Evolutionary conservation across 2,888 invertebrate genomes (phyloP).

Genomic region (Empis livida): DNA sequence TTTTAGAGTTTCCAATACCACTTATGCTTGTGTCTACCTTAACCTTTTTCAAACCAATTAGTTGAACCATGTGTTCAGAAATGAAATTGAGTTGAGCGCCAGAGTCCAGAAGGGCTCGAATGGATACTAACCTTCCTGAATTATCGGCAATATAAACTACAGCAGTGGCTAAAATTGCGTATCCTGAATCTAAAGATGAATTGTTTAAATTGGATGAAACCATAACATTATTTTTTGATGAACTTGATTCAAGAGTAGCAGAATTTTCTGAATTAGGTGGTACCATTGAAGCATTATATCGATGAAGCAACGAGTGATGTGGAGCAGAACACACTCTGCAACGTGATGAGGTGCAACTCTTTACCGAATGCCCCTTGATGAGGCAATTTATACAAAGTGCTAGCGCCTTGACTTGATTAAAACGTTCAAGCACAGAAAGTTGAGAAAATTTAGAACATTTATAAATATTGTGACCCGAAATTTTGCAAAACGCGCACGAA

Average conservation of each 20-base stretch:
- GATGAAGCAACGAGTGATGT: slow-evolving; percentile 3
- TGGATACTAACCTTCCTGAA: not conserved
- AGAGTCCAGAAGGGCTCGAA: not conserved
- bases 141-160: not conserved
- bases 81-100: not conserved
- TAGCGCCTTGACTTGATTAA: not conserved
- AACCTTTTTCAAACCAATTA: not conserved
- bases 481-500: not conserved
- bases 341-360: slow-evolving; percentile 1
- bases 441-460: not conserved
- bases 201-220: not conserved
- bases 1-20: not conserved
- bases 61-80: not conserved
- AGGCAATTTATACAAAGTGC: slow-evolving; percentile 4
- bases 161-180: not conserved
- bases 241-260: not conserved
- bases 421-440: not conserved
- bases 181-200: not conserved
- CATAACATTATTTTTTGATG: not conserved
- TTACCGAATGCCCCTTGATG: slow-evolving; percentile 3
- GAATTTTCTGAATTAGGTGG: not conserved
- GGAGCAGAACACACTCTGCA: slow-evolving; percentile 3
- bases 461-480: not conserved
- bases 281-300: not conserved
- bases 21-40: not conserved